A percentile compares a stretch with the other conserved stretches of the same genome.
Evolutionary conservation across 2,113 vertebrate genomes (phyloP).

Genomic region (Nothobranchius kuhntae): DNA sequence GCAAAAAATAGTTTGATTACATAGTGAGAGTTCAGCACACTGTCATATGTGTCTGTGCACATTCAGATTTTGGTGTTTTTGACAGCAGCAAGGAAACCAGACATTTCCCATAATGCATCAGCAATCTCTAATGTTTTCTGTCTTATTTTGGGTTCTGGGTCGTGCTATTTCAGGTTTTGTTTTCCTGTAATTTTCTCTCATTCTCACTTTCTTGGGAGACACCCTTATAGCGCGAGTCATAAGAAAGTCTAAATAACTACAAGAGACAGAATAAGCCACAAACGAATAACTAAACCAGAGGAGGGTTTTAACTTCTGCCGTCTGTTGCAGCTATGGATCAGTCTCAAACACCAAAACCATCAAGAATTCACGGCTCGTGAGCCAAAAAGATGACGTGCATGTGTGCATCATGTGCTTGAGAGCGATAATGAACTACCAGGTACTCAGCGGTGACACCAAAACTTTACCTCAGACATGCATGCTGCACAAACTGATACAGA

Average conservation of each 20-base stretch:
- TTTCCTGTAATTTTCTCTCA: constrained; percentile 59
- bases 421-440: constrained; percentile 99
- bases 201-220: constrained; percentile 23
- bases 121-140: constrained; percentile 67
- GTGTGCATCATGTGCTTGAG: constrained; percentile 97
- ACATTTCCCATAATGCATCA: constrained; percentile 70
- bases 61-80: constrained; percentile 22
- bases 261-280: constrained; percentile 1
- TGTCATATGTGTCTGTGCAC: constrained; percentile 45
- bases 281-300: constrained; percentile 1
- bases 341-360: constrained; percentile 88
- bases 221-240: constrained; percentile 39
- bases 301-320: constrained; percentile 28
- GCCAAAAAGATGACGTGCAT: constrained; percentile 97
- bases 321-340: constrained; percentile 85
- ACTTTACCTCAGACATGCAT: neutral
- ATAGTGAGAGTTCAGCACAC: constrained; percentile 28
- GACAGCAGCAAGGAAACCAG: constrained; percentile 52
- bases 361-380: constrained; percentile 94
- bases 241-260: constrained; percentile 26
- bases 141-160: constrained; percentile 44
- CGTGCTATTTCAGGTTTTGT: constrained; percentile 11
- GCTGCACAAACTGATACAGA: neutral
- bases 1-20: constrained; percentile 4
- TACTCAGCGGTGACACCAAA: constrained; percentile 56